These are phyloP conservation scores for Dallia pectoralis DNA, from an alignment of 2,797 vertebrate species.

Conservation along the genomic window DNA sequence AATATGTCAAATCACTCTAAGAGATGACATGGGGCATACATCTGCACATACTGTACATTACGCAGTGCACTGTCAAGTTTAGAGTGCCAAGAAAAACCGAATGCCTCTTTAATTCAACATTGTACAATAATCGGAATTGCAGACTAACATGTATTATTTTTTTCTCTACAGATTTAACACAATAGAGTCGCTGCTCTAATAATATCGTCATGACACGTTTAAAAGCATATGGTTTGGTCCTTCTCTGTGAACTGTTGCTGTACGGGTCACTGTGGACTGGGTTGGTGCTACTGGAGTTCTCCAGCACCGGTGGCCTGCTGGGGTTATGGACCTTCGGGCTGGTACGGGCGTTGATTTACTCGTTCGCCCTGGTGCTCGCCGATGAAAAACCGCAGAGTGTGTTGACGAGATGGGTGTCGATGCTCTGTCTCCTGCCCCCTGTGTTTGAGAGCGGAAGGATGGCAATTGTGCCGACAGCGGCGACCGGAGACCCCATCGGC, in stretches of 20 bases:
- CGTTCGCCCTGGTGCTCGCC: constrained; percentile 20
- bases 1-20: too few species aligned
- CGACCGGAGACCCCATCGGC: not conserved
- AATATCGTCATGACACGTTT: constrained; percentile 25
- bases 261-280: constrained; percentile 25
- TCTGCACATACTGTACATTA: too few species aligned
- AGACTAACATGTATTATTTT: not conserved
- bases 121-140: not conserved
- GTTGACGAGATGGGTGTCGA: constrained; percentile 38
- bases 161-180: not conserved
- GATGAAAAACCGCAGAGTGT: constrained; percentile 22
- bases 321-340: constrained; percentile 61
- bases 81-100: too few species aligned
- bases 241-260: constrained; percentile 46
- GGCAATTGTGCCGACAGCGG: constrained; percentile 38
- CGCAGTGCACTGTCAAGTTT: too few species aligned
- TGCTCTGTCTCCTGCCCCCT: constrained; percentile 67
- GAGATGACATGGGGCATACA: too few species aligned
- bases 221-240: constrained; percentile 25
- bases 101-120: too few species aligned
- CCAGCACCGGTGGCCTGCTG: constrained; percentile 32
- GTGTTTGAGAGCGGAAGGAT: constrained; percentile 52
- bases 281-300: constrained; percentile 26
- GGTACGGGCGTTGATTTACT: constrained; percentile 43
- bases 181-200: not conserved